These are phyloP conservation scores for Pseudolycoriella hygida DNA, from an alignment of 2,888 invertebrate genomes.

Conservation along the genomic window DNA sequence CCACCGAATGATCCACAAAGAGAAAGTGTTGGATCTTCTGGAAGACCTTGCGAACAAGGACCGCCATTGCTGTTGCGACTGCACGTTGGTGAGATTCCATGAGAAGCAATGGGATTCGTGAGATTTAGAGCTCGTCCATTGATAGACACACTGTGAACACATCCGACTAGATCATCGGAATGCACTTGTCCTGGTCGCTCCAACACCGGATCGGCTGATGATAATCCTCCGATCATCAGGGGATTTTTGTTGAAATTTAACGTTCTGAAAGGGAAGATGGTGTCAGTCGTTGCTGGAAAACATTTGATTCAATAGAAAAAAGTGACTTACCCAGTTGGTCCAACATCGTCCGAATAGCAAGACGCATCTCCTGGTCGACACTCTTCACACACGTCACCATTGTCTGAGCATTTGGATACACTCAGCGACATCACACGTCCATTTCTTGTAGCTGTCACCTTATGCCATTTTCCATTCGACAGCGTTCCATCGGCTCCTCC, in stretches of 20 bases:
- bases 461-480: slow-evolving; percentile 80
- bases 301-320: background rate
- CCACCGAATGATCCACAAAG: slow-evolving; percentile 44
- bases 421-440: slow-evolving; percentile 75
- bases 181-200: slow-evolving; percentile 81
- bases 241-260: slow-evolving; percentile 82
- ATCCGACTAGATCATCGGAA: slow-evolving; percentile 86
- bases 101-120: slow-evolving; percentile 53
- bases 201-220: slow-evolving; percentile 67
- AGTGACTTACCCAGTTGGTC: slow-evolving; percentile 74
- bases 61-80: slow-evolving; percentile 47
- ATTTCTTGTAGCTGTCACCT: slow-evolving; percentile 78
- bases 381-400: slow-evolving; percentile 72
- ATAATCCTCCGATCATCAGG: slow-evolving; percentile 68
- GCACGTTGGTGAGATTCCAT: slow-evolving; percentile 60
- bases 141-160: slow-evolving; percentile 76
- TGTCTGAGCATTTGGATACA: slow-evolving; percentile 63
- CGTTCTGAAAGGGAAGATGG: slow-evolving; percentile 39
- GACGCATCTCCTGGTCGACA: slow-evolving; percentile 65
- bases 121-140: slow-evolving; percentile 73
- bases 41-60: slow-evolving; percentile 35
- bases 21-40: slow-evolving; percentile 23
- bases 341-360: slow-evolving; percentile 74
- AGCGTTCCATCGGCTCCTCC: slow-evolving; percentile 41
- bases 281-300: background rate